Conservation (phyloP, 2,113 vertebrate species). For the Zeus faber region DNA sequence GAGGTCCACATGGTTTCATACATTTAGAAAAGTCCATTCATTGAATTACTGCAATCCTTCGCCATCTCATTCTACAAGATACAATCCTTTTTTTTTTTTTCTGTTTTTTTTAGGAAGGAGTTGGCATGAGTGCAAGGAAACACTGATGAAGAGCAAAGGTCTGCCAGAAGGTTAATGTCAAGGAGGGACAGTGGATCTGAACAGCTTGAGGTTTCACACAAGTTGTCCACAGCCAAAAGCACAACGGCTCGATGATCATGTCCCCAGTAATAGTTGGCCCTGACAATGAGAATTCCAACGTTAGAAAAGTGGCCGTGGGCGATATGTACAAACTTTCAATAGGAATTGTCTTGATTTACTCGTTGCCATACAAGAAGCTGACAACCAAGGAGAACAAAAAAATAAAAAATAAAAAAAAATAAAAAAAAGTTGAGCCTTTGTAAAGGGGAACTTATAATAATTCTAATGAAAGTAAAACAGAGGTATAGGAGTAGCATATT, state of each 20-base stretch:
- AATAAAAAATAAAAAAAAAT: constrained; percentile 18
- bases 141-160: constrained; percentile 14
- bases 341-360: not conserved
- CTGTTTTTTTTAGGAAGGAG: not conserved
- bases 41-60: constrained; percentile 12
- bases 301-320: constrained; percentile 30
- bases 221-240: constrained; percentile 18
- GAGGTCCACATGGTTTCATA: constrained; percentile 18
- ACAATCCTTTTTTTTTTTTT: not conserved
- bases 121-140: not conserved
- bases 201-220: constrained; percentile 17
- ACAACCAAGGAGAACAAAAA: constrained; percentile 17
- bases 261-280: not conserved
- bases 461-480: constrained; percentile 18
- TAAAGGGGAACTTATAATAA: constrained; percentile 12
- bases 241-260: constrained; percentile 4
- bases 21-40: constrained; percentile 9
- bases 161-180: constrained; percentile 30
- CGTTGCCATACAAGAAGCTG: constrained; percentile 4
- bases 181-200: constrained; percentile 14
- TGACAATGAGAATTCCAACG: constrained; percentile 6
- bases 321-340: constrained; percentile 12
- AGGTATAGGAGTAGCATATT: constrained; percentile 16
- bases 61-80: constrained; percentile 12
- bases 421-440: too few species aligned